Conservation (phyloP, 92 coral and sea anemone genomes). For the Epizoanthus illoricatus region DNA sequence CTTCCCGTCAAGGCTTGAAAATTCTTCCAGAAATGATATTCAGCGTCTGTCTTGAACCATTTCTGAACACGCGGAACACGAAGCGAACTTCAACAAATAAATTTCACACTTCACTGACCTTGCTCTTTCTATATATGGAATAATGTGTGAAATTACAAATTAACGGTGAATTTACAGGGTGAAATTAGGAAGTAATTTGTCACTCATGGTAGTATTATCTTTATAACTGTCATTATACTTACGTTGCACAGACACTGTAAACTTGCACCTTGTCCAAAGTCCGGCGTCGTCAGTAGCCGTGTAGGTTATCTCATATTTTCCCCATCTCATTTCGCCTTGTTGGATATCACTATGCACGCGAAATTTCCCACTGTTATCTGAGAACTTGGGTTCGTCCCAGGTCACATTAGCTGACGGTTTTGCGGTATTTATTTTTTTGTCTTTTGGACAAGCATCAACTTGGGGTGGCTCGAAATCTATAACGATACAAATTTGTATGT, state of each 20-base stretch:
- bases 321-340: not conserved
- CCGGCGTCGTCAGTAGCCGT: not conserved
- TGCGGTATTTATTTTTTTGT: not conserved
- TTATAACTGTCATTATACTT: not conserved
- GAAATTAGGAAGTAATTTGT: no score
- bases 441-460: constrained; percentile 2
- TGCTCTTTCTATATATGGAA: no score
- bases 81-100: no score
- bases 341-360: not conserved
- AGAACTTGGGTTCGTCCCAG: constrained; percentile 4
- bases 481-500: not conserved
- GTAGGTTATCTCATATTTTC: not conserved
- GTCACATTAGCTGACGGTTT: not conserved
- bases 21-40: no score
- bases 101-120: no score
- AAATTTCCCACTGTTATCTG: not conserved
- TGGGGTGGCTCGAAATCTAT: constrained; percentile 1
- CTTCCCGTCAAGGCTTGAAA: no score
- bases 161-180: no score
- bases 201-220: no score
- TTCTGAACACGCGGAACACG: no score
- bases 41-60: no score
- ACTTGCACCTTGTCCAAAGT: not conserved
- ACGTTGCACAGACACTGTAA: constrained; percentile 26
- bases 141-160: no score